These are phyloP conservation scores for Corella eumyota DNA, from an alignment of 23 tunicate species.

Conservation along the genomic window DNA sequence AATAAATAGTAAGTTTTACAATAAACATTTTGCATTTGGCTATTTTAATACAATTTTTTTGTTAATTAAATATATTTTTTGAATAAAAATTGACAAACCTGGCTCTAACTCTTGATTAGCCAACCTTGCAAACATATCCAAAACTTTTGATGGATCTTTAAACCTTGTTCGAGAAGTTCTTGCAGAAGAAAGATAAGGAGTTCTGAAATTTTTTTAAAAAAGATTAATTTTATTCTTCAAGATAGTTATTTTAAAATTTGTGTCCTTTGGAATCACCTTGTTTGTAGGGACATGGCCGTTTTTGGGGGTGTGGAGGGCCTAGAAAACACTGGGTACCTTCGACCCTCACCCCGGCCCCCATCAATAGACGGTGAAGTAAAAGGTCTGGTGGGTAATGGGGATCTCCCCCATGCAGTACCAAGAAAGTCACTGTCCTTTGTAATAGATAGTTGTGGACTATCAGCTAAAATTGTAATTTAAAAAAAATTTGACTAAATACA, in stretches of 20 bases:
- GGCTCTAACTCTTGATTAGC: constrained; percentile 22
- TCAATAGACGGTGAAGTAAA: constrained; percentile 42
- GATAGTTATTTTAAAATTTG: too few species aligned
- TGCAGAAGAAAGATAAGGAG: constrained; percentile 29
- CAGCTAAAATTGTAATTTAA: constrained; percentile 35
- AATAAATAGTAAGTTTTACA: too few species aligned
- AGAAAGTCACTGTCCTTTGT: constrained; percentile 36
- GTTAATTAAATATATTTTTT: background rate
- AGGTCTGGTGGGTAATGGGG: constrained; percentile 34
- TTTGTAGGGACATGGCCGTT: constrained; percentile 15
- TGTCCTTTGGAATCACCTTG: background rate
- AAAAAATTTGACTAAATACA: too few species aligned
- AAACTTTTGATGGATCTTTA: constrained; percentile 29
- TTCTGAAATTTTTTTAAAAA: background rate
- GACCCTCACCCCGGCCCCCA: constrained; percentile 8
- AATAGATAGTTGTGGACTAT: constrained; percentile 20
- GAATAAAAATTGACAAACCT: constrained; percentile 3
- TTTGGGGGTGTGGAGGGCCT: constrained; percentile 1
- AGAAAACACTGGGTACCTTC: constrained; percentile 8
- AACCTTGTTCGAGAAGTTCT: constrained; percentile 23
- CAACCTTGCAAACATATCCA: constrained; percentile 37
- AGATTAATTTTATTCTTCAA: background rate
- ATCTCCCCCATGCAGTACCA: constrained; percentile 45
- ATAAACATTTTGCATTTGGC: too few species aligned
- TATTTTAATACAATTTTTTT: background rate